phyloP scores from a whole-genome alignment of 2,113 vertebrate genomes.

The Myotis brandtii region DNA sequence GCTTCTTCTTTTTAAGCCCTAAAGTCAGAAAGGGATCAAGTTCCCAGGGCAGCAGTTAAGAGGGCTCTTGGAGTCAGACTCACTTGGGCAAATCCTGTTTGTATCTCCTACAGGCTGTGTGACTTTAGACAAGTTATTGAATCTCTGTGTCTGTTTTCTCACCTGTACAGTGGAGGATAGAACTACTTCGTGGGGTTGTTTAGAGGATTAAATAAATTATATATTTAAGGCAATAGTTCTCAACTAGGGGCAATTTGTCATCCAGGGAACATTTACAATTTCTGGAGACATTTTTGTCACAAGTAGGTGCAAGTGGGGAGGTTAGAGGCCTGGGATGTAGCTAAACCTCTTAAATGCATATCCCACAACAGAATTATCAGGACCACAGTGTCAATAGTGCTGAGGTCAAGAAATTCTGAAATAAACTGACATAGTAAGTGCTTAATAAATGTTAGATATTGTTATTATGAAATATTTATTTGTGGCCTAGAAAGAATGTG shows the following conservation, averaged over 20 bases:
- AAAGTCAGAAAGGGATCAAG: background rate
- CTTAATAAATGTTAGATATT: background rate
- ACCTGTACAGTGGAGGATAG: background rate
- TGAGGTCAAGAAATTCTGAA: background rate
- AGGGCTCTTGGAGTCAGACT: background rate
- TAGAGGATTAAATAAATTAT: background rate
- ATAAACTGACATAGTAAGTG: background rate
- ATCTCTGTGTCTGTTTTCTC: background rate
- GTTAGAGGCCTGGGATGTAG: background rate
- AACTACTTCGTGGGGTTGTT: background rate
- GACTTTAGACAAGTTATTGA: background rate
- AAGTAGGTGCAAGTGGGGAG: background rate
- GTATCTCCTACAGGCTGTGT: background rate
- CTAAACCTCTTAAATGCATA: background rate
- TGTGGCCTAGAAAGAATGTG: background rate
- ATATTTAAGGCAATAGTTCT: background rate
- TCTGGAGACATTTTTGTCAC: constrained; percentile 16
- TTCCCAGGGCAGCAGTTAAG: background rate
- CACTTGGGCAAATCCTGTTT: background rate
- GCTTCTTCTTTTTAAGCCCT: background rate
- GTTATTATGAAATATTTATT: background rate
- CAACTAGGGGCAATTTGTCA: background rate
- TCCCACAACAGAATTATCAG: background rate
- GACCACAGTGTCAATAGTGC: background rate
- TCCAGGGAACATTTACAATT: background rate